Base-by-base conservation (phyloP, 2,888 invertebrate genomes). In the Lasioglossum marginatum region DNA sequence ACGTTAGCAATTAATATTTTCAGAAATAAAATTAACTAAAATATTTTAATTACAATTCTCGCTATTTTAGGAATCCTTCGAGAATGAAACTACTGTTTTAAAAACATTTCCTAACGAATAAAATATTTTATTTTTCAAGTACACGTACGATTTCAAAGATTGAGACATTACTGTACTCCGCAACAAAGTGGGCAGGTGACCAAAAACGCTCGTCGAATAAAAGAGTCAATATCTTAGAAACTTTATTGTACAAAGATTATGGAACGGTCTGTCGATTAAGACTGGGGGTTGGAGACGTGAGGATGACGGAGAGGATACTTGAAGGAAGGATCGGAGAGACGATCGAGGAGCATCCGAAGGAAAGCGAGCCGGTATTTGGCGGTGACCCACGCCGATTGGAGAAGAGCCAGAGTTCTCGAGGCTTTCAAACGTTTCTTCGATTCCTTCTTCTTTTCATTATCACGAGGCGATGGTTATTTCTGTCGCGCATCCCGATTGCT, bases 241-340 rank as follows among this genome's bases (percentile, higher is more conserved):
- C 77, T 90, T 91, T 89, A 91, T 91, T 90, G 60, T 83, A 90
- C 82, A 90, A 90, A 90, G 83, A 81, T 89, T 88, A 81, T 48
- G 76, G 80, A 84, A 81, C 37, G 74, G 70, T 84, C 52, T 68
- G 68, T 23, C 57, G 70, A 45, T 57, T 82, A 87, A 75, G 60
- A 70, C 52, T 48, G 57, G 73, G 72, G 31, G 16, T 63, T 57
- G 19, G 72, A 68, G 78, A 81, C 68, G 71, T 66, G 86, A 83
- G 77, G 73, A 79, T 87, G 84, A 87, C 63, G 80, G 70, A 80
- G 78, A 52, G 63, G 82, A 66, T 82, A 60, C 52, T 63, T 75
- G 72, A 48, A 75, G 34, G 77, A 71, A 27, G 73, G 34, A 73
- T 77, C 45, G 72, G 27, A 2, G 14, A 45, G 73, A 76, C 60